These are phyloP conservation scores for Paedocypris sp. DNA, from an alignment of 2,113 vertebrate genomes.

Conservation along the genomic window DNA sequence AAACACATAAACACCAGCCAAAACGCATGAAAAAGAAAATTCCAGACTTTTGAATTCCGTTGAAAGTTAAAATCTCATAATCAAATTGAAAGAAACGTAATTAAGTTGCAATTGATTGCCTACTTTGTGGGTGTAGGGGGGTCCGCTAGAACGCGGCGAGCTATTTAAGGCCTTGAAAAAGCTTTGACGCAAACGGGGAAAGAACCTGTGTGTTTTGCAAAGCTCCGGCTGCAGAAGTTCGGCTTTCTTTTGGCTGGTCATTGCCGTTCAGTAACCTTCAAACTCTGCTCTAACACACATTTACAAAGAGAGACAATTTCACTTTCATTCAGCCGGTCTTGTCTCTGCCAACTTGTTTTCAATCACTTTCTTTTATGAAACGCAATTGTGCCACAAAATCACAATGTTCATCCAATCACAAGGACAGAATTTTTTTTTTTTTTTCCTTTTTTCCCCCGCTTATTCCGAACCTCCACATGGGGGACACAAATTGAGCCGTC, in stretches of 20 bases:
- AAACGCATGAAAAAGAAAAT: not conserved
- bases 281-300: not conserved
- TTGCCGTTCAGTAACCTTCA: not conserved
- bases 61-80: not conserved
- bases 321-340: not conserved
- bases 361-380: not conserved
- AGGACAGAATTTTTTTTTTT: slow-evolving; percentile 24
- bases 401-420: slow-evolving; percentile 8
- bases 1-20: too few species aligned
- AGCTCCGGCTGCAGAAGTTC: not conserved
- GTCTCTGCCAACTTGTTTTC: not conserved
- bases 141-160: not conserved
- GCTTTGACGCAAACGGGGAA: not conserved
- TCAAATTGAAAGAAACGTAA: not conserved
- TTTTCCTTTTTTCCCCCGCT: not conserved
- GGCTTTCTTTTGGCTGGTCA: not conserved
- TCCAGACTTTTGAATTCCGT: not conserved
- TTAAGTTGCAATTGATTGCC: too few species aligned
- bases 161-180: not conserved
- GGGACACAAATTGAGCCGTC: too few species aligned
- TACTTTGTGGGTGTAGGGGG: too few species aligned
- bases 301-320: not conserved
- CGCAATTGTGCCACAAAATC: not conserved
- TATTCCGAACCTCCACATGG: not conserved
- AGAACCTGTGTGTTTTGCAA: not conserved